Evolutionary conservation across 1,140 invertebrate genomes (phyloP).

Genomic region (Drusus annulatus): DNA sequence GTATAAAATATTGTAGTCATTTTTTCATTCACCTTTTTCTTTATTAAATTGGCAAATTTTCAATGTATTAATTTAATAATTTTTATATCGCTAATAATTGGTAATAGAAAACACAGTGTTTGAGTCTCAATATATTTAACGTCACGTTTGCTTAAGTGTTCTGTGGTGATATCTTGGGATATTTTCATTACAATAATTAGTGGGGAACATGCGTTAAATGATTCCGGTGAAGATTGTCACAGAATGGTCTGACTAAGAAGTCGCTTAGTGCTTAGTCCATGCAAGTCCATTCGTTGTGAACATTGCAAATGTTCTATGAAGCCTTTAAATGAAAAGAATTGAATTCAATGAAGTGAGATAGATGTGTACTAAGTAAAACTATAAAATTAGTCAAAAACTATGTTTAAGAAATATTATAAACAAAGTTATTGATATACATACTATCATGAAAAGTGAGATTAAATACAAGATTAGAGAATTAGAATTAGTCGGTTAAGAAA

Average conservation of each 20-base stretch:
- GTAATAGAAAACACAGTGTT: no score
- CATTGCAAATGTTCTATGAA: constrained; percentile 52
- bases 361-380: constrained; percentile 46
- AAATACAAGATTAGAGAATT: constrained; percentile 49
- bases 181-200: no score
- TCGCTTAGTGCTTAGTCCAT: background rate
- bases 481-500: constrained; percentile 38
- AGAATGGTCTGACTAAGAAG: no score
- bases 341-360: constrained; percentile 59
- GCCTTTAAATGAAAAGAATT: constrained; percentile 58
- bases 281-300: constrained; percentile 39
- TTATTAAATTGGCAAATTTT: background rate
- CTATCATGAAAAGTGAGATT: constrained; percentile 53
- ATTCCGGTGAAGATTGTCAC: no score
- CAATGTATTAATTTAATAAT: no score
- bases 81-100: no score
- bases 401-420: constrained; percentile 24
- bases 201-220: no score
- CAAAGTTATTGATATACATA: constrained; percentile 33
- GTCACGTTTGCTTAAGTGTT: no score
- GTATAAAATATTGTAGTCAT: no score
- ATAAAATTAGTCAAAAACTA: constrained; percentile 34
- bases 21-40: background rate
- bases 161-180: no score
- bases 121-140: no score